Evolutionary conservation across 2,888 invertebrate species (phyloP).

Genomic region (Tipula unca): DNA sequence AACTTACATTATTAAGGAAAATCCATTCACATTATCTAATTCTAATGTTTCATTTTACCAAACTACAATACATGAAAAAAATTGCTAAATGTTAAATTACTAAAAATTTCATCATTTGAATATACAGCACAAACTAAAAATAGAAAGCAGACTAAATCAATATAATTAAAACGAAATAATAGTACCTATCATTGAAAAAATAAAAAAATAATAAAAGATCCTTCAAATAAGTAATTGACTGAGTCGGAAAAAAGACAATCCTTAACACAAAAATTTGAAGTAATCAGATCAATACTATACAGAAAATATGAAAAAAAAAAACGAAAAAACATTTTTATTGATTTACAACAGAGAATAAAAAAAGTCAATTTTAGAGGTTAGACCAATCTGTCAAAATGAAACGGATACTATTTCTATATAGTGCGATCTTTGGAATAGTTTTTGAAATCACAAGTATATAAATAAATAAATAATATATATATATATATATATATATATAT

Average conservation of each 20-base stretch:
- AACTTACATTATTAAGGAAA: background rate
- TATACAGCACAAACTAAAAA: background rate
- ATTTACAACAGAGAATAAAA: background rate
- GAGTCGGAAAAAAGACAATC: background rate
- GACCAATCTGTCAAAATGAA: background rate
- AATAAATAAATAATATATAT: no score
- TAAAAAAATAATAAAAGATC: background rate
- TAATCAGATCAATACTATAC: background rate
- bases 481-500: no score
- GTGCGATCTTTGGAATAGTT: no score
- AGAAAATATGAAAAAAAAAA: background rate
- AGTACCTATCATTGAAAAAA: background rate
- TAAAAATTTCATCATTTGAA: background rate
- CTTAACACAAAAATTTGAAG: background rate
- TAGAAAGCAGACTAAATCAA: background rate
- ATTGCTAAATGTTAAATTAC: background rate
- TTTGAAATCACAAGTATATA: no score
- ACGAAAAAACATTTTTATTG: background rate
- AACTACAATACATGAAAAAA: background rate
- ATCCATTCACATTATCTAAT: background rate
- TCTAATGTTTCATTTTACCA: background rate
- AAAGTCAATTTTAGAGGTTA: background rate
- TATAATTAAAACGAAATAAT: background rate
- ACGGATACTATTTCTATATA: background rate
- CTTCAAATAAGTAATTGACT: background rate